Base-by-base conservation (phyloP, 2,797 vertebrate species). In the Hozukius guyotensis region DNA sequence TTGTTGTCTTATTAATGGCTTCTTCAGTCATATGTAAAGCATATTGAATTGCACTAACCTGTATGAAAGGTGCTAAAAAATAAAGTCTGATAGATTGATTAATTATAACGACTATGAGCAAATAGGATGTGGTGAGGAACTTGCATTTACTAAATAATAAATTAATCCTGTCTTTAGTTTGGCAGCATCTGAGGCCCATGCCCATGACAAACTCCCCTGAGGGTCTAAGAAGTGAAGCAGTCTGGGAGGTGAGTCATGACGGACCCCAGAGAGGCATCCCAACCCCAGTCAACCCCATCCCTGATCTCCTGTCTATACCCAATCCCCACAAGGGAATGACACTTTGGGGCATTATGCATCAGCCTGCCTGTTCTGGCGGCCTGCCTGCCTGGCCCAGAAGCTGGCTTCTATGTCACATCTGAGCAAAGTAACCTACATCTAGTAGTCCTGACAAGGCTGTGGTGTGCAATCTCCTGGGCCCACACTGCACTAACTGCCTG, bases 361-460 rank as follows among this genome's bases (percentile, higher is more conserved):
- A 79, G 78, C 80, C 79, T 14, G 80, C 69, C 77, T 75, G 74
- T 77, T 74, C 53, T 20, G 59, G 59, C 59, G 3, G 59, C 56
- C 42, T 46, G 42, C 42, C 72, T 12, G 31, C 57, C 74, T 63
- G 52, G 75, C 78, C 80, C 76, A 75, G 66, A 86, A 88, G 18
- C 56, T 46, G 73, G 24, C 81, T 87, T 80, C 56, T 49, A 73
- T 67, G 78, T 89, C 90, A 88, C 29, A 10, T 90, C 83, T 91
- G 88, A 92, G 86, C 11, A 25, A 92, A 81, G 78, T 89, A 93
- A 93, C 93, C 93, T 85, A 94, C 85, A 94, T 93, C 85, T 73
- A 88, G 79, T 72, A 46, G 82, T 75, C 82, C 87, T 90, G 89
- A 92, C 93, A 86, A 74, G 86, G 78, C 82, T 31, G 75, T 69